Base-by-base conservation (phyloP, 2,888 invertebrate species). In the Stegophylla sp. region DNA sequence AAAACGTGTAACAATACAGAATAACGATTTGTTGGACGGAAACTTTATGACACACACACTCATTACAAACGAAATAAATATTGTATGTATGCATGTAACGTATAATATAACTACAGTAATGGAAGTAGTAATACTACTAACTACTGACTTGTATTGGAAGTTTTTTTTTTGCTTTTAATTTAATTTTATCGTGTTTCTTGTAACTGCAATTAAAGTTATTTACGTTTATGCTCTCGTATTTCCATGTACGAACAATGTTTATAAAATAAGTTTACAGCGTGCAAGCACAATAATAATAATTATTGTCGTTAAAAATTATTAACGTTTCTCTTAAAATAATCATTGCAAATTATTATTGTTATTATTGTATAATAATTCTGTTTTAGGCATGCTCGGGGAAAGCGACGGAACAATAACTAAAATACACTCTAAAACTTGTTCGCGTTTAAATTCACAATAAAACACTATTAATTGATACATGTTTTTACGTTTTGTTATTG, bases 161-260 rank as follows among this genome's bases (percentile, higher is more conserved):
- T 45, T 41, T 45, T 67, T 45, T 73, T 28, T 34, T 34, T 45
- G 56, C 26, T 67, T 45, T 73, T 28, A 7, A 28, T 51, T 69
- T 51, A 34, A 61, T n/a, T 61, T 45, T 73, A 73, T 73, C n/a
- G n/a, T 48, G 45, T 73, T 73, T 28, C 73, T 61, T 45, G 73
- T 73, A 61, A 73, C n/a, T 43, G 73, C 28, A 73, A 73, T 73
- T 73, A 73, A 73, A 73, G n/a, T n/a, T n/a, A 45, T n/a, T 73
- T 45, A 20, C 61, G 73, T 61, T 61, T 45, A 61, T 28, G 26
- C 28, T 73, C 45, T 73, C n/a, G 10, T 45, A 45, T 23, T 28
- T 61, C 59, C 59, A n/a, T 73, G 59, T 59, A 45, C 17, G 59
- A 20, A 23, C 59, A 45, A 12, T 34, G 34, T 34, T 5, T 15